Conservation (phyloP, 2,888 invertebrate species). For the Oxytorus armatus region DNA sequence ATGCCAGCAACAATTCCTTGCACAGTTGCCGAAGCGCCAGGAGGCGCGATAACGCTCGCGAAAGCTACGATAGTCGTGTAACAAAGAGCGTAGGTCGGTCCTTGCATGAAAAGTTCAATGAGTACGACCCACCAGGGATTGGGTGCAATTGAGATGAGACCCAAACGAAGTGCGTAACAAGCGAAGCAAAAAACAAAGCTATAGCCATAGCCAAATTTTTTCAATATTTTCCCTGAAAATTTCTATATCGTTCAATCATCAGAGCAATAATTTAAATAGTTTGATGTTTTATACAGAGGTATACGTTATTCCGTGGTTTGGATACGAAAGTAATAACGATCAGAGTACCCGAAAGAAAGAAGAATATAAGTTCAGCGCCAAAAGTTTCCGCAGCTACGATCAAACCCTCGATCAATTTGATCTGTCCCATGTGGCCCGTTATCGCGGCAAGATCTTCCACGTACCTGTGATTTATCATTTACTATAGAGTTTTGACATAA, state of each 20-base stretch:
- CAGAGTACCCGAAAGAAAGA: slow-evolving; percentile 90
- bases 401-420: slow-evolving; percentile 92
- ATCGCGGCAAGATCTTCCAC: slow-evolving; percentile 90
- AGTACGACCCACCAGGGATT: slow-evolving; percentile 94
- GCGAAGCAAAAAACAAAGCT: slow-evolving; percentile 92
- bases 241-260: background rate
- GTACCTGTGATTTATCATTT: slow-evolving; percentile 86
- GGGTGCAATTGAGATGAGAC: slow-evolving; percentile 90
- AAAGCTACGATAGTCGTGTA: slow-evolving; percentile 92
- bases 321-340: too few relatives aligned
- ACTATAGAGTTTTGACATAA: slow-evolving; percentile 13
- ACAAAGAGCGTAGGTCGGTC: slow-evolving; percentile 94
- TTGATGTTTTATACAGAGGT: too few relatives aligned
- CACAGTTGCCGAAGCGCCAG: slow-evolving; percentile 92
- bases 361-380: slow-evolving; percentile 92
- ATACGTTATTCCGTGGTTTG: too few relatives aligned
- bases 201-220: slow-evolving; percentile 91
- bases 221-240: slow-evolving; percentile 90
- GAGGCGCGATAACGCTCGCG: slow-evolving; percentile 86
- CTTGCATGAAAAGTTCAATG: slow-evolving; percentile 93
- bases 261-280: too few relatives aligned
- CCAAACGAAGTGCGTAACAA: slow-evolving; percentile 91
- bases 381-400: slow-evolving; percentile 92
- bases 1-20: slow-evolving; percentile 95
- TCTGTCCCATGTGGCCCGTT: slow-evolving; percentile 87